Evolutionary conservation across 2,797 vertebrate species (phyloP).

Genomic region (Gephyroberyx darwinii): DNA sequence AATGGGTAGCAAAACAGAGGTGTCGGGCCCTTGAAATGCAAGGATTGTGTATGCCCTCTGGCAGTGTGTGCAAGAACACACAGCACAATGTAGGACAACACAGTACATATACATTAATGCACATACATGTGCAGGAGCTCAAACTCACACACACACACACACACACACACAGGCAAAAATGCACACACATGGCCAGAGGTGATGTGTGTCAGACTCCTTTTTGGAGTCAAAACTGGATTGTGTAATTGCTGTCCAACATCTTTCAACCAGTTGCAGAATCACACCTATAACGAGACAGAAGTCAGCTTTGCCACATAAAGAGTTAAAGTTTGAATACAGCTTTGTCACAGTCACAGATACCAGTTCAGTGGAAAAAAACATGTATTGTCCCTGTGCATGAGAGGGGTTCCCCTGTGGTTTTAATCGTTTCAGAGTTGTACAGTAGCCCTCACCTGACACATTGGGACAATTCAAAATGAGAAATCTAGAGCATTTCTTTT

Average conservation of each 20-base stretch:
- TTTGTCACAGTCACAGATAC: slow-evolving; percentile 3
- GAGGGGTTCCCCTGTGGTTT: neutral
- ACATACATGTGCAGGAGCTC: slow-evolving; percentile 23
- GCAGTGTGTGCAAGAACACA: slow-evolving; percentile 41
- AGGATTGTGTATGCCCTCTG: slow-evolving; percentile 43
- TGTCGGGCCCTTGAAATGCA: slow-evolving; percentile 66
- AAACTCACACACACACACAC: slow-evolving; percentile 2
- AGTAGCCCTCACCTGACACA: slow-evolving; percentile 3
- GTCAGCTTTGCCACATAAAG: neutral
- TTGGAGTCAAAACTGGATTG: slow-evolving; percentile 29
- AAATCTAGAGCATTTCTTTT: slow-evolving; percentile 13
- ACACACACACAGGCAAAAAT: neutral
- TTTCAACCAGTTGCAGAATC: neutral
- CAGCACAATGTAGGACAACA: slow-evolving; percentile 16
- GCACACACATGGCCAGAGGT: slow-evolving; percentile 25
- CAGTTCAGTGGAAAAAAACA: neutral
- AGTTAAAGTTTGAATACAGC: slow-evolving; percentile 17
- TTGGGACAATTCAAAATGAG: slow-evolving; percentile 14
- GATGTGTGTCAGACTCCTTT: slow-evolving; percentile 9
- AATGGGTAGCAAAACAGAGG: slow-evolving; percentile 48
- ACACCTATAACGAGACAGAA: neutral
- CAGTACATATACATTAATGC: neutral
- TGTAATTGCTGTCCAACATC: slow-evolving; percentile 4
- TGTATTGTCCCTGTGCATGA: neutral
- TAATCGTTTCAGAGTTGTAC: slow-evolving; percentile 36